Evolutionary conservation across 2,888 invertebrate genomes (phyloP), one percentile per base, ranked within the genome.

Genomic region (Tiliacea aurago): DNA sequence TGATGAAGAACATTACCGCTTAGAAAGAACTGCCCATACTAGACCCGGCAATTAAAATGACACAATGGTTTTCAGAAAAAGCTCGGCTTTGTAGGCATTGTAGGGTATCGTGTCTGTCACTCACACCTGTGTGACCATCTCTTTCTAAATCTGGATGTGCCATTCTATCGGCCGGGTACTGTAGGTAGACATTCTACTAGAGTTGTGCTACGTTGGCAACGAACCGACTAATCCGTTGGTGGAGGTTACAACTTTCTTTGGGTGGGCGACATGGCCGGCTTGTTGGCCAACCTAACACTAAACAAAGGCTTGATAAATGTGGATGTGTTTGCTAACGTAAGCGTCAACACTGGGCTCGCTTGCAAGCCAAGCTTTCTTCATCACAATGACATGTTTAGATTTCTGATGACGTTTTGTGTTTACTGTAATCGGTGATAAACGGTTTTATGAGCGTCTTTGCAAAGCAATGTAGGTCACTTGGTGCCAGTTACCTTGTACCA

Each of bases 391-490:
- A 23, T 59, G 37, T 59, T 77, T 51, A 47, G 20, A 20, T 61
- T 53, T 43, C 18, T 47, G 43, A 51, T 69, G 77, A 53, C 59
- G 41, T 23, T 33, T 49, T 47, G 20, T 53, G 15, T 61, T 69
- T 41, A 47, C 49, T 33, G 13, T 15, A 6, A 9, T 47, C 41
- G n/a, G 13, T 33, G 37, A 28, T 59, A 45, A 76, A 33, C 18
- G 28, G 7, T 43, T 56, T 56, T 23, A 33, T 13, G 20, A 56
- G 37, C 18, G 11, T 51, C 37, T 76, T 49, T 76, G 37, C 23
- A 18, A 18, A 67, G n/a, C n/a, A 51, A 75, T 43, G 56, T 58
- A 20, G 76, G 74, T 65, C 43, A 49, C 67, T 47, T 13, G 67
- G 23, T n/a, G 58, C 10, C 43, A 15, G 15, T 20, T 43, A 76